These are phyloP conservation scores for Sarcophaga caerulescens DNA, from an alignment of 2,888 invertebrate species.

Conservation along the genomic window DNA sequence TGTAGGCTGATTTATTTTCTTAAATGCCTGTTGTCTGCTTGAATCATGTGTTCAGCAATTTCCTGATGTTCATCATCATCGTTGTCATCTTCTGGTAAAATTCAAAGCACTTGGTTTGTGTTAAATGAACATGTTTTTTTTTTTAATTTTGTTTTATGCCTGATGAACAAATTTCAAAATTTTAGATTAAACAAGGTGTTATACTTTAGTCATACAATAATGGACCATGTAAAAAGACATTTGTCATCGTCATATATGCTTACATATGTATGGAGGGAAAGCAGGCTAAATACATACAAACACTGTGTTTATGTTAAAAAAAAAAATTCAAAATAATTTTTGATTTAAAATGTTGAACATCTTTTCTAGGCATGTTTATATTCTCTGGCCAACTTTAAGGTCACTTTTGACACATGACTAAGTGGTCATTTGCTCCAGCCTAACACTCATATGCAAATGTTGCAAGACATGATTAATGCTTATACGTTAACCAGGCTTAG, in stretches of 20 bases:
- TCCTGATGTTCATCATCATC: conserved; percentile 12
- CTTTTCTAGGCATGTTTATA: conserved; percentile 32
- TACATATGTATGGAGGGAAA: too few species aligned
- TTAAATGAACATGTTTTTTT: conserved; percentile 5
- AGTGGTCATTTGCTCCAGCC: conserved; percentile 31
- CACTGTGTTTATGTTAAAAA: too few species aligned
- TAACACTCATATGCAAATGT: not conserved
- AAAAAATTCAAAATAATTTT: not conserved
- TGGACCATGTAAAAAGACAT: conserved; percentile 48
- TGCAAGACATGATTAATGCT: not conserved
- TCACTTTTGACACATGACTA: conserved; percentile 37
- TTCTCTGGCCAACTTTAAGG: conserved; percentile 19
- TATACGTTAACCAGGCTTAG: not conserved
- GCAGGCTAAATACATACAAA: too few species aligned
- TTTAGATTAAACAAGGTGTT: conserved; percentile 22
- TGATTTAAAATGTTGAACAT: conserved; percentile 8
- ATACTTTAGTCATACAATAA: conserved; percentile 18
- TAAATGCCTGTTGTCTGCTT: conserved; percentile 13
- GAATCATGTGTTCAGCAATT: too few species aligned
- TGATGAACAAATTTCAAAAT: not conserved
- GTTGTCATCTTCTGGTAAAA: not conserved
- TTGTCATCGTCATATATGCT: conserved; percentile 26
- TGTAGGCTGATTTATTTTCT: not conserved
- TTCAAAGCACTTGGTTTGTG: not conserved
- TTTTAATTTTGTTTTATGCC: not conserved